A percentile compares a stretch with the other conserved stretches of the same genome.
phyloP scores from a whole-genome alignment of 2,113 vertebrate species.

The Ptyas mucosa region DNA sequence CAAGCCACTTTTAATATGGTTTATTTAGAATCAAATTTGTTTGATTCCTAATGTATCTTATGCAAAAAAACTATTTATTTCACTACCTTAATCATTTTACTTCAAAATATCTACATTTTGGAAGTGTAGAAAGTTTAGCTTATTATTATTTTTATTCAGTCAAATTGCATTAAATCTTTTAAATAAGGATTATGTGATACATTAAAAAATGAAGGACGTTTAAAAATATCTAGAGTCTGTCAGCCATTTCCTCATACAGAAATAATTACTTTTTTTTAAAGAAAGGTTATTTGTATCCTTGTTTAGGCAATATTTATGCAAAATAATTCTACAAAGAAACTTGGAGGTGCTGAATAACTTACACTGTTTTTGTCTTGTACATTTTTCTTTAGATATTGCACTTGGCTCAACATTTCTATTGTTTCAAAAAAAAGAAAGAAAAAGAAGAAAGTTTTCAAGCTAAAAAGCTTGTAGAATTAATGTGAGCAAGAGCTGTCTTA shows the following conservation, averaged over 20 bases:
- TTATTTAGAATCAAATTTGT: slow-evolving; percentile 25
- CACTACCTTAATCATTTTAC: slow-evolving; percentile 56
- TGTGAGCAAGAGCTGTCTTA: neutral
- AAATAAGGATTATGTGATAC: slow-evolving; percentile 43
- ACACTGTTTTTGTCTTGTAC: neutral
- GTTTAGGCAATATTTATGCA: neutral
- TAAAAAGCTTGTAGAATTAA: neutral
- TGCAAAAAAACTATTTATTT: slow-evolving; percentile 62
- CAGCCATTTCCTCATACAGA: neutral
- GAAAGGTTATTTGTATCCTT: neutral
- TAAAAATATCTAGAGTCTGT: neutral
- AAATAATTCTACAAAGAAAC: neutral
- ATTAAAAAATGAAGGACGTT: slow-evolving; percentile 1
- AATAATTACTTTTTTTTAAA: neutral
- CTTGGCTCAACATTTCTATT: neutral
- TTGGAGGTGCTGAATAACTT: neutral
- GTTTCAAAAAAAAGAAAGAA: neutral
- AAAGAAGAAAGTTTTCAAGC: neutral
- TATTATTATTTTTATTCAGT: slow-evolving; percentile 24
- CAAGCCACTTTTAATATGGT: slow-evolving; percentile 67
- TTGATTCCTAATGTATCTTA: slow-evolving; percentile 65
- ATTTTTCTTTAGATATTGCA: neutral
- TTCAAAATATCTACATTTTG: slow-evolving; percentile 36
- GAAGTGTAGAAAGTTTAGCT: slow-evolving; percentile 42
- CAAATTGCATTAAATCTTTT: slow-evolving; percentile 24